Conservation (phyloP, 2,113 vertebrate species). For the Podocnemis expansa region DNA sequence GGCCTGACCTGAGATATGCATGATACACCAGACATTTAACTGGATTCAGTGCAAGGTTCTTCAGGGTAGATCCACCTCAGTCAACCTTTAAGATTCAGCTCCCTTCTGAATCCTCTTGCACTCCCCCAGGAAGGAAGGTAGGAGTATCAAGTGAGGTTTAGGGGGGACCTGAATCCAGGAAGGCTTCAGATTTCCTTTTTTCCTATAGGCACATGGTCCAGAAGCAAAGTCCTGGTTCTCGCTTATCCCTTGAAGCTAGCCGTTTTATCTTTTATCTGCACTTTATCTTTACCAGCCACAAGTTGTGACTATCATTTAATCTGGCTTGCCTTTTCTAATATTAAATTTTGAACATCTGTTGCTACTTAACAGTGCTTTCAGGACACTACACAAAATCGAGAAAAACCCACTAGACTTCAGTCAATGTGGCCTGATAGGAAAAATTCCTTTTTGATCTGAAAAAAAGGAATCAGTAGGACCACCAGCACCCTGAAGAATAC, state of each 20-base stretch:
- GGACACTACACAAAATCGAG: background rate
- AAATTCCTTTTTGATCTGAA: background rate
- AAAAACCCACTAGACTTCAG: background rate
- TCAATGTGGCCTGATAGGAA: background rate
- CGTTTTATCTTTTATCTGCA: background rate
- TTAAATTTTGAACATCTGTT: background rate
- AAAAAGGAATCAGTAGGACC: background rate
- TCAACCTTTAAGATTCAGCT: background rate
- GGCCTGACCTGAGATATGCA: background rate
- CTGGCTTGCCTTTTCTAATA: background rate
- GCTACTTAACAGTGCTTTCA: background rate
- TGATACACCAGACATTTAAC: background rate
- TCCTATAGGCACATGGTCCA: background rate
- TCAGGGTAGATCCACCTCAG: background rate
- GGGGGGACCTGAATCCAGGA: background rate
- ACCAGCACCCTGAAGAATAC: background rate
- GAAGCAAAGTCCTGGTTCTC: background rate
- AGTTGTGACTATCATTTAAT: background rate
- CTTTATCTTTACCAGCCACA: background rate
- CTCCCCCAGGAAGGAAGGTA: background rate
- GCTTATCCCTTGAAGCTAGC: background rate
- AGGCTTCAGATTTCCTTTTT: background rate
- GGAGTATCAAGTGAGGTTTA: background rate
- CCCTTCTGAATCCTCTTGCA: background rate
- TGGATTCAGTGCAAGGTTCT: background rate